A percentile compares a stretch with the other conserved stretches of the same genome.
Conservation (phyloP, 2,113 vertebrate species). For the Saguinus imperator region DNA sequence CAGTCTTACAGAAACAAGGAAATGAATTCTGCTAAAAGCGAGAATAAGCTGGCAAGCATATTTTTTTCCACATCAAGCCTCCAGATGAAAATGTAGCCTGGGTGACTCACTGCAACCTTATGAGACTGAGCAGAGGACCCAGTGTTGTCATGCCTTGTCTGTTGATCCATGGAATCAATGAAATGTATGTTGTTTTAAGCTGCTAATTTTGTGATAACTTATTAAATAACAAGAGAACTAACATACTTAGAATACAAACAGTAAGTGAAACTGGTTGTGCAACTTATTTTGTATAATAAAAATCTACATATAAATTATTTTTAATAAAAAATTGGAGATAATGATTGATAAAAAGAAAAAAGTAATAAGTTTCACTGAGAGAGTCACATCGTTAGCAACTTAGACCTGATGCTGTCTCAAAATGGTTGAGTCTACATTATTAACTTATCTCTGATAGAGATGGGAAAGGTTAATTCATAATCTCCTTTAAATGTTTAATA, state of each 20-base stretch:
- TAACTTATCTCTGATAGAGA: background rate
- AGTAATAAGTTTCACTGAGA: background rate
- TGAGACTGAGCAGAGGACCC: background rate
- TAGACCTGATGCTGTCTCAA: background rate
- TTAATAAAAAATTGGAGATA: background rate
- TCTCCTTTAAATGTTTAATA: background rate
- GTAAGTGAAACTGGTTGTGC: background rate
- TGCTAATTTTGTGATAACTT: background rate
- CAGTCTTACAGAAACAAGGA: background rate
- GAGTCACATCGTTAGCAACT: background rate
- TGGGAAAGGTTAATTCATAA: background rate
- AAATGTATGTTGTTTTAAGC: background rate
- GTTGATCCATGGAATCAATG: background rate
- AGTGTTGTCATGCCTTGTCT: background rate
- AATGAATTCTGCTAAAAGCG: background rate
- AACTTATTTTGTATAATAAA: background rate
- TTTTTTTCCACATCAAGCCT: background rate
- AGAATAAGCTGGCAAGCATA: background rate
- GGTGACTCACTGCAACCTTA: background rate
- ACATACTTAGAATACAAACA: background rate
- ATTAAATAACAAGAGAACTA: background rate
- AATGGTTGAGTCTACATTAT: background rate
- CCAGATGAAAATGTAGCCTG: background rate
- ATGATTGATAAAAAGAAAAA: background rate
- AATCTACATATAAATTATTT: background rate